Evolutionary conservation across 2,113 vertebrate species (phyloP).

Genomic region (Theristicus caerulescens): DNA sequence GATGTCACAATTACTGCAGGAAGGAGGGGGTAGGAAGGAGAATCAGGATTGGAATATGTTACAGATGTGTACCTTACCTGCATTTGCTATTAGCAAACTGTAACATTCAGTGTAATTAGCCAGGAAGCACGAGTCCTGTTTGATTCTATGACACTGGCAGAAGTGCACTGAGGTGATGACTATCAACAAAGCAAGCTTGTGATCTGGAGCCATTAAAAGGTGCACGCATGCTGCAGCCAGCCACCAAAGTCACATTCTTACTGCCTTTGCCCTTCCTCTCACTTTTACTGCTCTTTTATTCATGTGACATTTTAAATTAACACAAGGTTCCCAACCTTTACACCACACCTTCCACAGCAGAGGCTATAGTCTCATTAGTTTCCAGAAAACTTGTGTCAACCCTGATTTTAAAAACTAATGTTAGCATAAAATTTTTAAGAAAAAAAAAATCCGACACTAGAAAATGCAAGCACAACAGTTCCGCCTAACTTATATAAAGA

Average conservation of each 20-base stretch:
- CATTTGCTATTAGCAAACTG: background rate
- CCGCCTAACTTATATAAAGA: background rate
- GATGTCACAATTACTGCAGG: background rate
- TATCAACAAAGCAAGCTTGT: background rate
- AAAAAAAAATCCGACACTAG: background rate
- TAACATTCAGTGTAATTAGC: background rate
- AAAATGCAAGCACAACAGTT: background rate
- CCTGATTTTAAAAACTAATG: background rate
- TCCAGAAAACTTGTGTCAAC: background rate
- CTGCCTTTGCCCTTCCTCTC: background rate
- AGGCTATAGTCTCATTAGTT: background rate
- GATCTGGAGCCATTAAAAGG: background rate
- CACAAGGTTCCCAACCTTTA: background rate
- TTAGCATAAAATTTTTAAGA: background rate
- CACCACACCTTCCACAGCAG: background rate
- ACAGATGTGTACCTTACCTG: background rate
- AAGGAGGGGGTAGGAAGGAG: background rate
- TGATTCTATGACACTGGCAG: background rate
- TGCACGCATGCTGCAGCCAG: background rate
- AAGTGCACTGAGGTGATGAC: background rate
- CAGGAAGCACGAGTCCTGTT: background rate
- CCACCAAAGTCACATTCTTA: constrained; percentile 26
- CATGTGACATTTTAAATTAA: constrained; percentile 1
- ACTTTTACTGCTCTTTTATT: constrained; percentile 4
- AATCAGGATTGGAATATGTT: background rate